Percentiles rank a stretch among this genome's conserved stretches.
phyloP scores from a whole-genome alignment of 2,797 vertebrate species.

The Coregonus suidteri region DNA sequence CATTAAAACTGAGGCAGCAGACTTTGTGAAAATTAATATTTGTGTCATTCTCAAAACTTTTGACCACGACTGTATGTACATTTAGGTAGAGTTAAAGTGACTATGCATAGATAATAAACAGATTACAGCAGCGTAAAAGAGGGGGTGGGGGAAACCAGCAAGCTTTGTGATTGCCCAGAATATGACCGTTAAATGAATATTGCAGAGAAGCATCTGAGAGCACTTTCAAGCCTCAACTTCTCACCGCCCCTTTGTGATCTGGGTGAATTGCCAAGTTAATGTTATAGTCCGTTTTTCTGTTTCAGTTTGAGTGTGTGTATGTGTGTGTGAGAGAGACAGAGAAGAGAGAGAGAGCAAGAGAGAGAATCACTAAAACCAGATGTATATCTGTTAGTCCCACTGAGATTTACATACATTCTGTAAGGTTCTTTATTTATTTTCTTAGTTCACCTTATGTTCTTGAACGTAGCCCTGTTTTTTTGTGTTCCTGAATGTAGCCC shows the following conservation, averaged over 20 bases:
- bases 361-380: neutral
- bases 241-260: conserved; percentile 22
- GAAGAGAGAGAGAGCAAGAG: neutral
- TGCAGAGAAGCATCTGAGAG: conserved; percentile 15
- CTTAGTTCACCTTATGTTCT: too few species aligned
- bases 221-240: conserved; percentile 24
- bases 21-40: too few species aligned
- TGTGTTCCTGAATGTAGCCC: too few species aligned
- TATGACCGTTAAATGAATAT: conserved; percentile 41
- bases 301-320: neutral
- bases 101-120: too few species aligned
- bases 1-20: too few species aligned
- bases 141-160: neutral
- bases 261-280: conserved; percentile 25
- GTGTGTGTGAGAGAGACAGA: neutral
- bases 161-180: conserved; percentile 28
- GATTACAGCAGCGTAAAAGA: too few species aligned
- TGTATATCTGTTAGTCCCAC: neutral
- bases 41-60: too few species aligned
- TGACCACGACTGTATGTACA: too few species aligned
- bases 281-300: conserved; percentile 16
- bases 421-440: too few species aligned
- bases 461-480: too few species aligned
- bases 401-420: neutral
- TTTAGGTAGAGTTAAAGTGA: too few species aligned